Evolutionary conservation across 53 echinoderm and acorn worm genomes (phyloP).

Genomic region (Stichopus horrens): DNA sequence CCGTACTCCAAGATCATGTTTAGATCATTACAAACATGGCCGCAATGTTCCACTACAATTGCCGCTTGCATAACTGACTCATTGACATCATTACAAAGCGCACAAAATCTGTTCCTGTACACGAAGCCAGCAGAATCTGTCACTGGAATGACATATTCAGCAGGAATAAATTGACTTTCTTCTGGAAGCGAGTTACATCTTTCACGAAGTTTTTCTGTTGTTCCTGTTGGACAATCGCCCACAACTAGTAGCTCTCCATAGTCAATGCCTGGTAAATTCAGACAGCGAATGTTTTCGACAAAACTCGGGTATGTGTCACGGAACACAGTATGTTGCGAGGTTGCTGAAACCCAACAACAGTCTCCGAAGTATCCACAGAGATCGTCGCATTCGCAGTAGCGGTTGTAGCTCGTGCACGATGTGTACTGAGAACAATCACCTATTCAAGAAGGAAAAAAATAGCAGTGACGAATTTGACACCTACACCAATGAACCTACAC

Average conservation of each 20-base stretch:
- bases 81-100: conserved; percentile 9
- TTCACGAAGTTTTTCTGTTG: not conserved
- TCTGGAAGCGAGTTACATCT: not conserved
- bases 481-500: too few species aligned
- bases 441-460: too few species aligned
- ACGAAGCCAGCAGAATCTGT: not conserved
- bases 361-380: not conserved
- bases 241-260: not conserved
- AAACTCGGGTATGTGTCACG: not conserved
- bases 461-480: too few species aligned
- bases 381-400: not conserved
- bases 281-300: not conserved
- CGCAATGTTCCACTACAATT: not conserved
- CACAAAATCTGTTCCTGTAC: conserved; percentile 23
- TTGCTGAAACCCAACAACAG: not conserved
- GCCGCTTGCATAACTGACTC: not conserved
- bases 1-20: not conserved
- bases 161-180: not conserved
- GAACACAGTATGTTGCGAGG: too few species aligned
- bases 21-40: not conserved
- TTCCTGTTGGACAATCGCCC: conserved; percentile 11
- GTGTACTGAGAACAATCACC: too few species aligned
- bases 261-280: not conserved
- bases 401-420: too few species aligned
- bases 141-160: not conserved